A percentile compares a stretch with the other conserved stretches of the same genome.
Evolutionary conservation across 2,113 vertebrate genomes (phyloP).

Genomic region (Henicopernis longicauda): DNA sequence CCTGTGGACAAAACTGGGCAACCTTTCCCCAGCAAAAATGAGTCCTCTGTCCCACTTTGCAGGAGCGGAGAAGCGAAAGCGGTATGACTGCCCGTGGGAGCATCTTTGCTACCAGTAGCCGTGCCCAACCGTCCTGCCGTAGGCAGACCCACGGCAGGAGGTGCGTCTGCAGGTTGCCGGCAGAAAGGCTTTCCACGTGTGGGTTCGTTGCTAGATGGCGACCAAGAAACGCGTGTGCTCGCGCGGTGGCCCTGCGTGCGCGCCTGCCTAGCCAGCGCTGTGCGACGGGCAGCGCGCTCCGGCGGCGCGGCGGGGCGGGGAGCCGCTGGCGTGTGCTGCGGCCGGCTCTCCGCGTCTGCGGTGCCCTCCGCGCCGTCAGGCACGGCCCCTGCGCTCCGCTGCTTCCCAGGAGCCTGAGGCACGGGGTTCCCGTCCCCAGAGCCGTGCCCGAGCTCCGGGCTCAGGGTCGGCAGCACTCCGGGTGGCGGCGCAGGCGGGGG

Average conservation of each 20-base stretch:
- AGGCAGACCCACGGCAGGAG: neutral
- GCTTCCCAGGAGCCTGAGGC: too few species aligned
- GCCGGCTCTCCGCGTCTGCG: too few species aligned
- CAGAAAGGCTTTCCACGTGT: fast-evolving
- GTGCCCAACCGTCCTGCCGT: fast-evolving
- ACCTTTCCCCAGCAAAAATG: neutral
- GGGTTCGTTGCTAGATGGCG: neutral
- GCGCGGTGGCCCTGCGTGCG: fast-evolving
- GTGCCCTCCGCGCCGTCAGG: too few species aligned
- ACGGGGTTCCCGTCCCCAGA: too few species aligned
- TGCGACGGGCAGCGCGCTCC: neutral
- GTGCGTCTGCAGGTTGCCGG: neutral
- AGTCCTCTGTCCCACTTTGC: fast-evolving
- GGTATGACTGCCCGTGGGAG: neutral
- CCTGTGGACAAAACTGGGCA: neutral
- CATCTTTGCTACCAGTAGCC: neutral
- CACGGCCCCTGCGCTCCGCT: too few species aligned
- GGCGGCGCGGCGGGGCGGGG: too few species aligned
- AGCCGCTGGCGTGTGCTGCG: fast-evolving
- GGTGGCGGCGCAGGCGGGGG: too few species aligned
- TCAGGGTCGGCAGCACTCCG: too few species aligned
- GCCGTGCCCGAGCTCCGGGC: too few species aligned
- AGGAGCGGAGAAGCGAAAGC: neutral
- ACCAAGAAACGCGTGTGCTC: fast-evolving
- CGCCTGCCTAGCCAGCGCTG: fast-evolving